Evolutionary conservation across 1,140 invertebrate genomes (phyloP), one percentile per base, ranked within the genome.

Genomic region (Neodiprion fabricii): DNA sequence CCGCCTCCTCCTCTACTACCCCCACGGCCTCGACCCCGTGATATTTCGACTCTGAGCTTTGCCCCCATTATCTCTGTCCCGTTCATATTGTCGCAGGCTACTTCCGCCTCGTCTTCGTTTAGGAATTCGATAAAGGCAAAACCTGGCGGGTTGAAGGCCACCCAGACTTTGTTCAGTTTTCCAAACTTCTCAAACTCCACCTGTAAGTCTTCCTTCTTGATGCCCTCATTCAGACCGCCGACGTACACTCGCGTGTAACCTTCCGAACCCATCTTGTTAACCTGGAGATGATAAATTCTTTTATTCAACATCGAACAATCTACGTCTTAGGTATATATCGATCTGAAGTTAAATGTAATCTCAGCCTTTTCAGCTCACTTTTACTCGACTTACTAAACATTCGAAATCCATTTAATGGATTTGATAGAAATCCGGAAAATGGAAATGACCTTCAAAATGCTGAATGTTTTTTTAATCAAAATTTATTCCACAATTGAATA

Each of bases 71-170:
- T 90, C 81, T 94, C 94, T 76, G 93, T 92, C 75, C 97, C 97
- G 89, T 99, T 98, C 83, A 99, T 91, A 79, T 92, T 95, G 86
- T 94, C 94, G 85, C 96, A 97, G 50, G 97, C 97, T 86, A 97
- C 94, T 86, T 98, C 96, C 48, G 98, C 98, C 90, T 99, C 97
- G 83, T 96, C 93, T 82, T 93, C 91, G 87, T 97, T 97, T 88
- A 97, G 95, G 91, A 98, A 99, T 89, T 99, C 98, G 83, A 99
- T 96, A 91, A 99, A 99, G 71, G 98, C 98, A 91, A 99, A 99
- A 79, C 97, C 97, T 80, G 94, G 96, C 78, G 96, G 97, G 87
- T 98, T 98, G 84, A 97, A 94, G 49, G 96, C 97, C 75, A 98
- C 96, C 96, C 96, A 98, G 67, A 98, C 97, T 86, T 94, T 99